Evolutionary conservation across 2,888 invertebrate genomes (phyloP).

Genomic region (Schizaphis graminum): DNA sequence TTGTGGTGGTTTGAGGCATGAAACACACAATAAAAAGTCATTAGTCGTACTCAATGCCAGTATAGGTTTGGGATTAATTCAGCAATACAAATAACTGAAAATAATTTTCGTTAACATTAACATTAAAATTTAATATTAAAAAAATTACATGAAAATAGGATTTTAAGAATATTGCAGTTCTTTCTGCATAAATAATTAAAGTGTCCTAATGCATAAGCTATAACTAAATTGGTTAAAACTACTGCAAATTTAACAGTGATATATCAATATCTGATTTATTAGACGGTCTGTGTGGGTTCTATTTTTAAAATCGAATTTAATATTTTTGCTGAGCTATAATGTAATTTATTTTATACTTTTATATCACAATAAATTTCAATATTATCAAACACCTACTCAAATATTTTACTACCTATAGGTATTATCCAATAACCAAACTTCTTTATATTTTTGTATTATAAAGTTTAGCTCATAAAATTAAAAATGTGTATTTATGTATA

Average conservation of each 20-base stretch:
- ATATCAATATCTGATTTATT: background rate
- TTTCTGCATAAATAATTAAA: background rate
- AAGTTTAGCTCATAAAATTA: background rate
- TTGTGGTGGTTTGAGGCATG: background rate
- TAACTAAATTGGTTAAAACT: background rate
- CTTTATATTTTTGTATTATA: background rate
- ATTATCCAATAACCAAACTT: background rate
- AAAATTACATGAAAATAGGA: background rate
- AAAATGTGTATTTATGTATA: background rate
- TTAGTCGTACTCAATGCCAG: constrained; percentile 24
- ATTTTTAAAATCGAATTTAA: background rate
- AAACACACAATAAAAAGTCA: constrained; percentile 8
- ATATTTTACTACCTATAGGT: background rate
- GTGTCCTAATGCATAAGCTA: background rate
- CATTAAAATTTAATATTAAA: background rate
- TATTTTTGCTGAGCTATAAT: background rate
- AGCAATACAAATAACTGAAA: background rate
- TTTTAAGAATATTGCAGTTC: background rate
- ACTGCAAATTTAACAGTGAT: background rate
- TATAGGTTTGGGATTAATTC: background rate
- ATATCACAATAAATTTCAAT: background rate
- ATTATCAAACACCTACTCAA: background rate
- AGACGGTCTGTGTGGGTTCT: background rate
- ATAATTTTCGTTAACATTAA: background rate
- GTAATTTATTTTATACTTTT: background rate